phyloP scores from a whole-genome alignment of 2,797 vertebrate species.

The Glyptemys insculpta region DNA sequence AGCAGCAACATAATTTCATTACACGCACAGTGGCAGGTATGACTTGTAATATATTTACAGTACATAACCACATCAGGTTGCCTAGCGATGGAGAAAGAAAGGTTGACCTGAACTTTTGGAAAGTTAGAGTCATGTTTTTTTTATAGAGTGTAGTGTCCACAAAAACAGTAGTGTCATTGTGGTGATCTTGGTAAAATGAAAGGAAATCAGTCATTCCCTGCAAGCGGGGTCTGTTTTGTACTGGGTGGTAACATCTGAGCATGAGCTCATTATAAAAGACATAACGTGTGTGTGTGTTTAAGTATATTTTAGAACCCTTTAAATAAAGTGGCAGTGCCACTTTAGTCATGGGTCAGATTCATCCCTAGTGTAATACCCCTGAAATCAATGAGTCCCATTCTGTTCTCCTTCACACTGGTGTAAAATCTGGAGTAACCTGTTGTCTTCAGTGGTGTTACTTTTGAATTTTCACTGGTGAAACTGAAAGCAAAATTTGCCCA shows the following conservation, averaged over 20 bases:
- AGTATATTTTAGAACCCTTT: not conserved
- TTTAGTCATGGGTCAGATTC: not conserved
- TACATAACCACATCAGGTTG: slow-evolving; percentile 42
- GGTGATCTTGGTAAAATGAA: not conserved
- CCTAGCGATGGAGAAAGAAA: slow-evolving; percentile 7
- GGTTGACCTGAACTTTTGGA: slow-evolving; percentile 16
- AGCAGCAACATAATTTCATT: slow-evolving; percentile 47
- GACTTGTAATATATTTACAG: slow-evolving; percentile 51
- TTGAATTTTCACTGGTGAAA: not conserved
- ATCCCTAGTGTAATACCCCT: not conserved
- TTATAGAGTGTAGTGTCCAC: not conserved
- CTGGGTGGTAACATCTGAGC: not conserved
- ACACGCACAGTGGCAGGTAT: not conserved
- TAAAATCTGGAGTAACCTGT: not conserved
- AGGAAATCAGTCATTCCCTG: not conserved
- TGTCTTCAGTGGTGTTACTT: not conserved
- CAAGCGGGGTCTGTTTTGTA: not conserved
- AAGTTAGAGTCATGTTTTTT: slow-evolving; percentile 50
- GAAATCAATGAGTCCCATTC: not conserved
- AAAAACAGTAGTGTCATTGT: not conserved
- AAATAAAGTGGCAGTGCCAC: not conserved
- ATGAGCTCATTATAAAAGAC: not conserved
- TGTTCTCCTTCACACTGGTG: not conserved
- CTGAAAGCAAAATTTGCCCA: not conserved
- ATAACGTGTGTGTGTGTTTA: fast-evolving